phyloP scores from a whole-genome alignment of 2,113 vertebrate genomes.

The Peromyscus leucopus region DNA sequence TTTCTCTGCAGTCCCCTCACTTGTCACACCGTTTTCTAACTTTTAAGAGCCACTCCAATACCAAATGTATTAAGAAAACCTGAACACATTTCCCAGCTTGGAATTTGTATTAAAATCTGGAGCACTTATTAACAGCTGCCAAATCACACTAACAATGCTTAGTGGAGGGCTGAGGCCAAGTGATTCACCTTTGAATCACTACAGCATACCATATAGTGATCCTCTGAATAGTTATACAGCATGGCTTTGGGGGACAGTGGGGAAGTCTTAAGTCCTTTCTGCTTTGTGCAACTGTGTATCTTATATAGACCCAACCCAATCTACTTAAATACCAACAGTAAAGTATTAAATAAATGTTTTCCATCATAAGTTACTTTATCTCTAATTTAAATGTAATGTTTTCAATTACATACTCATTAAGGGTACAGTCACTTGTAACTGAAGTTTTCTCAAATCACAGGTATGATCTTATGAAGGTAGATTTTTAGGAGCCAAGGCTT shows the following conservation, averaged over 20 bases:
- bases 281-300: background rate
- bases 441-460: background rate
- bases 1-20: background rate
- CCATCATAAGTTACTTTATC: background rate
- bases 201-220: background rate
- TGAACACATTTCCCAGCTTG: background rate
- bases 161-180: background rate
- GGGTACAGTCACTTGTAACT: background rate
- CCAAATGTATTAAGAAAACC: slow-evolving; percentile 48
- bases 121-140: background rate
- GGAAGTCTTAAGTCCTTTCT: background rate
- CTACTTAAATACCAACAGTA: background rate
- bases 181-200: slow-evolving; percentile 24
- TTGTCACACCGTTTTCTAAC: slow-evolving; percentile 12
- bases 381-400: background rate
- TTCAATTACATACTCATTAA: background rate
- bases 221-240: background rate
- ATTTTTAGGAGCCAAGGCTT: background rate
- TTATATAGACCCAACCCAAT: background rate
- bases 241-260: background rate
- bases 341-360: slow-evolving; percentile 1
- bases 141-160: background rate
- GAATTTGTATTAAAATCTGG: background rate
- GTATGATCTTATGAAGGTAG: background rate
- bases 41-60: slow-evolving; percentile 29